Conservation (phyloP, 2,113 vertebrate genomes). For the Pogonocichla stellata region DNA sequence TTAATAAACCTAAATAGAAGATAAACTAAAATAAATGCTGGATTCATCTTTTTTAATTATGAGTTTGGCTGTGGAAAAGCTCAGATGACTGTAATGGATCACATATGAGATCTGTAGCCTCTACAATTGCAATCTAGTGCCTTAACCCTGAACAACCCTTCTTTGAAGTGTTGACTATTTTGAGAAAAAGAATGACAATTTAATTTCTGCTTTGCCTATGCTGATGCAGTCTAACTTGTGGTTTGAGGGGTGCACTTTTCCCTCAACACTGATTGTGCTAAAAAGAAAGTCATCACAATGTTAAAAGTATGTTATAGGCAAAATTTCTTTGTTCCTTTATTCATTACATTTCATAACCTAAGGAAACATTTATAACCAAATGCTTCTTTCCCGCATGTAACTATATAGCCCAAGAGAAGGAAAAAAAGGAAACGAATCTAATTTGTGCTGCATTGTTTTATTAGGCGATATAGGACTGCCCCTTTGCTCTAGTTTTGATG, state of each 20-base stretch:
- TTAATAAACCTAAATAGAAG: neutral
- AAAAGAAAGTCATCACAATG: neutral
- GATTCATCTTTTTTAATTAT: neutral
- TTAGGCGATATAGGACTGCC: neutral
- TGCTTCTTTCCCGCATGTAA: neutral
- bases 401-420: neutral
- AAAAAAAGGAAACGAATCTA: neutral
- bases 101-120: neutral
- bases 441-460: neutral
- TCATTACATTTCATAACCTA: neutral
- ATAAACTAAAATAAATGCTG: neutral
- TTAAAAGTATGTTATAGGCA: neutral
- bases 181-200: neutral
- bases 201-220: neutral
- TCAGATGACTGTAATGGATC: neutral
- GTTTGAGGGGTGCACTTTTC: neutral
- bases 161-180: neutral
- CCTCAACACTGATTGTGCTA: neutral
- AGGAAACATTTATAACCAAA: fast-evolving
- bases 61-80: neutral
- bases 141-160: neutral
- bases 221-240: neutral
- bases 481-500: neutral
- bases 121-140: neutral
- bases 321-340: neutral